These are phyloP conservation scores for Siniperca scherzeri DNA, from an alignment of 2,797 vertebrate species.

Conservation along the genomic window DNA sequence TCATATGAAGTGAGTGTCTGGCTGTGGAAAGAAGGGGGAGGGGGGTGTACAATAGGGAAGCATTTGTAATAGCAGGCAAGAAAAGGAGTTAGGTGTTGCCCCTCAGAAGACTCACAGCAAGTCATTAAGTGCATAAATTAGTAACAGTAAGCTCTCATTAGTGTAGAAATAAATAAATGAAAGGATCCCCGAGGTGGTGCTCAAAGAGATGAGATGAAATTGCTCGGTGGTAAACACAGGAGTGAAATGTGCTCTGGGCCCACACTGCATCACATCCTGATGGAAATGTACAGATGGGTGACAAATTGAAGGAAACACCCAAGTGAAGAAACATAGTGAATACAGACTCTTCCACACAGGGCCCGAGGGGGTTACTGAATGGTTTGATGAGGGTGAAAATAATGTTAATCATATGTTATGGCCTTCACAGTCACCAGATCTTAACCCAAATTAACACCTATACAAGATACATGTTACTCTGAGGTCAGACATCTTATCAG, in stretches of 20 bases:
- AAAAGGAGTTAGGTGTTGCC: slow-evolving; percentile 4
- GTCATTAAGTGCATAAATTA: slow-evolving; percentile 38
- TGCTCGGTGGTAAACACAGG: slow-evolving; percentile 1
- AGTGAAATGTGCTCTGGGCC: slow-evolving; percentile 5
- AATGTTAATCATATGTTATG: neutral
- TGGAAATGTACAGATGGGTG: slow-evolving; percentile 11
- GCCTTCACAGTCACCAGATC: neutral
- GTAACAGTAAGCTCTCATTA: slow-evolving; percentile 37
- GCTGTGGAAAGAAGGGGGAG: neutral
- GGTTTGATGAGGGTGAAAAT: neutral
- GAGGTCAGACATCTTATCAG: neutral
- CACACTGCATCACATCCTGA: neutral
- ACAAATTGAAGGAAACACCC: slow-evolving; percentile 1
- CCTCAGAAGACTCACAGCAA: neutral
- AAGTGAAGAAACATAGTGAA: neutral
- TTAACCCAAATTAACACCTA: neutral
- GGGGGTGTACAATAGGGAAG: neutral
- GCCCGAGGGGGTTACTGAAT: neutral
- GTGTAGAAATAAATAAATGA: slow-evolving; percentile 37
- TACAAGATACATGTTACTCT: neutral
- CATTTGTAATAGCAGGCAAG: neutral
- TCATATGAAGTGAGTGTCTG: neutral
- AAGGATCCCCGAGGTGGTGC: slow-evolving; percentile 17
- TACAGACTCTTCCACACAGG: neutral
- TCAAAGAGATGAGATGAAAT: slow-evolving; percentile 38